These are phyloP conservation scores for Alsophila aescularia DNA, from an alignment of 2,888 invertebrate species.

Conservation along the genomic window DNA sequence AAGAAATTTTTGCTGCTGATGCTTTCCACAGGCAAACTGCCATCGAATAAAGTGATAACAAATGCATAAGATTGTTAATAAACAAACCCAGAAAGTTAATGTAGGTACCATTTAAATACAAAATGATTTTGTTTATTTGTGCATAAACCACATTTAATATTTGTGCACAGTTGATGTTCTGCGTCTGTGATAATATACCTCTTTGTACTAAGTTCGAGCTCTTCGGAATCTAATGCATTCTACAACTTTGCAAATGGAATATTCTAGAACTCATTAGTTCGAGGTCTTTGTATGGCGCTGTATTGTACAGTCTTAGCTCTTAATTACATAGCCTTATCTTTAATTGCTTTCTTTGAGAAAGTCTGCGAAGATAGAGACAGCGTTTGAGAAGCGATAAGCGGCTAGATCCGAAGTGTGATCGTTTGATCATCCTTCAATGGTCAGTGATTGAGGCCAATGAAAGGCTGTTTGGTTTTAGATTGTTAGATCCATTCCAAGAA, in stretches of 20 bases:
- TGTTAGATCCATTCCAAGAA: too few relatives aligned
- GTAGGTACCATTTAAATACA: too few relatives aligned
- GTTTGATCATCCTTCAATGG: too few relatives aligned
- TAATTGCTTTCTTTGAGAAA: slow-evolving; percentile 18
- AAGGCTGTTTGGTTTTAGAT: too few relatives aligned
- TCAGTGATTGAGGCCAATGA: too few relatives aligned
- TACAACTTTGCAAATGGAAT: slow-evolving; percentile 24
- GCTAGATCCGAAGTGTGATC: not conserved
- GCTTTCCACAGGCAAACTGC: too few relatives aligned
- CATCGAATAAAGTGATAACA: too few relatives aligned
- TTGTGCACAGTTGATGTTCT: not conserved
- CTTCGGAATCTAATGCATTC: slow-evolving; percentile 24
- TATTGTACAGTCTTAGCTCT: not conserved
- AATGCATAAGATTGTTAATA: too few relatives aligned
- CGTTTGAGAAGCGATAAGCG: slow-evolving; percentile 8
- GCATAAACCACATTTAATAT: not conserved
- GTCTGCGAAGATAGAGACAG: not conserved
- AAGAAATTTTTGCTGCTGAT: too few relatives aligned
- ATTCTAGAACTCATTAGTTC: slow-evolving; percentile 32
- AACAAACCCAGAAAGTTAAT: too few relatives aligned
- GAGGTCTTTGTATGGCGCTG: slow-evolving; percentile 15
- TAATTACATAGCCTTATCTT: not conserved
- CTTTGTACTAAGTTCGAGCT: slow-evolving; percentile 7
- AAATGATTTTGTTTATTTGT: too few relatives aligned
- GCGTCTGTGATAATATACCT: not conserved